Evolutionary conservation across 1,140 invertebrate genomes (phyloP), one percentile per base, ranked within the genome.

Genomic region (Marisa cornuarietis): DNA sequence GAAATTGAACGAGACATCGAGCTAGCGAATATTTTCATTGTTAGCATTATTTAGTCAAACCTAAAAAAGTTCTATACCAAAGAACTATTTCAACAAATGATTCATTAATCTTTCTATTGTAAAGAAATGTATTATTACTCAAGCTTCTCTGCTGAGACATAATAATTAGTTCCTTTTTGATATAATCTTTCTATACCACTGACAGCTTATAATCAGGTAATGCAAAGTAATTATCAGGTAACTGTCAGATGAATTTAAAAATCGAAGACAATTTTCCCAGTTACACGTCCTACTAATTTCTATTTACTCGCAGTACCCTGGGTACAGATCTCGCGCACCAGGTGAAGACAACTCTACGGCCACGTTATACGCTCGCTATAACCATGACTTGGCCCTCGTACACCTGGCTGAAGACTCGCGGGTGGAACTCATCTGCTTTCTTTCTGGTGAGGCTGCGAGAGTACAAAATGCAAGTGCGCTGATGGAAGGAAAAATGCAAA

Each of bases 401-500:
- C 78, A 86, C 51, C 73, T 89, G 14, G 62, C 78, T 1, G 80
- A 85, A 61, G 76, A 81, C 24, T 62, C 87, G 6, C 31, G 72
- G 0, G 71, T 81, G 14, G 80, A 80, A 16, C 82, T 86, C 16
- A 81, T 86, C 14, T 89, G 87, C 77, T 79, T 89, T 3, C 82
- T 86, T 63, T 42, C 74, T 7, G 65, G 54, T 14, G 66, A 80
- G 16, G 76, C 77, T 18, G 74, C 69, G 18, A 80, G 75, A 51
- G 68, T 65, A 16, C 42, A 72, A 18, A 42, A 72, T 18, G 49
- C 68, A 42, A 63, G n/a, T 5, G 1, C 1, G 81, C 86, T 26
- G 88, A 87, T 49, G 88, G 88, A 87, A 87, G 88, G 54, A 79
- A 83, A 20, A 87, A 85, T 14, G 69, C 76, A 49, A 82, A 86